Base-by-base conservation (phyloP, 92 coral and sea anemone genomes). In the Porites divaricata region DNA sequence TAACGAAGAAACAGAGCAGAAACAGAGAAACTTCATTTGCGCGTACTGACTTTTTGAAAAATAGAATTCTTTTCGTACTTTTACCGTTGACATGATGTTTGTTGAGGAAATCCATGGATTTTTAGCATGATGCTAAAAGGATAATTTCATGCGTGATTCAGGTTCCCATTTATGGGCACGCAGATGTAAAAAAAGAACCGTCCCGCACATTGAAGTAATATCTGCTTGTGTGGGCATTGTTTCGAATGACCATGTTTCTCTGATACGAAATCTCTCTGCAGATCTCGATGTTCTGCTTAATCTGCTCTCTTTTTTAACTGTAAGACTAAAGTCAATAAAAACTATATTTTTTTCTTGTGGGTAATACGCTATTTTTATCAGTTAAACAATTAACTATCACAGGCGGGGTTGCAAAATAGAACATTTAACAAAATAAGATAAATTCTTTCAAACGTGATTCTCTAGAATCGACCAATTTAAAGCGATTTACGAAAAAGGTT, bases 181-280 rank as follows among this genome's bases (percentile, higher is more conserved):
- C 50, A 69, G 15, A 25, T 69, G 26, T 69, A 5, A 66, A 20
- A 69, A 69, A 24, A 12, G 19, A 28, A 28, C 73, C 58, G 45
- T 4, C 77, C 20, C 11, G 77, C 17, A 20, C 10, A 9, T 71
- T 17, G 20, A 35, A 35, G 45, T 19, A 23, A 24, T 6, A 24
- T 56, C 48, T 17, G 65, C 50, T 23, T 54, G 65, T 51, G 48
- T 54, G 35, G 63, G 9, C 57, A 23, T 66, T 65, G 51, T 57
- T 24, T 53, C 62, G 69, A 64, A 65, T 52, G 13, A 65, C 16
- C 16, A 15, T 54, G 59, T 54, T 62, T 67, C 74, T 79, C 59
- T 78, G 67, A 25, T 23, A 51, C 62, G 74, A 79, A 79, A 79
- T 65, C 83, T 79, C 84, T 70, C 53, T 20, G 23, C 16, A 67